Evolutionary conservation across 2,888 invertebrate genomes (phyloP), one percentile per base, ranked within the genome.

Genomic region (Andrena chrysosceles): DNA sequence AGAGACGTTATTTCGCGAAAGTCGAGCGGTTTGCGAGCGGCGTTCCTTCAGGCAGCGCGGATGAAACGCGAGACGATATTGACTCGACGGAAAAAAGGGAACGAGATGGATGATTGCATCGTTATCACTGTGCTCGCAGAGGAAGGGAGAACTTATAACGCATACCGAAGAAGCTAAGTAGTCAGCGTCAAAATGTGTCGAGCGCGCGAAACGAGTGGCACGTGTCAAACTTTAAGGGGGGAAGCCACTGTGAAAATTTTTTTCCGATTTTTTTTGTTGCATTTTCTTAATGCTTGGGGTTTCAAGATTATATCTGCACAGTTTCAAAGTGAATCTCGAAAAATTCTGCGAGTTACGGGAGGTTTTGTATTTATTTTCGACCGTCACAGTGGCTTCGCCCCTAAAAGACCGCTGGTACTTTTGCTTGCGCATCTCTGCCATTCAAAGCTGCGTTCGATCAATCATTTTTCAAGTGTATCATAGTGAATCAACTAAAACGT

Each of bases 1-100:
- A 16, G 49, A 72, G 63, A 79, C 67, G 87, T 80, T 86, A 80
- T 87, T 87, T 85, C 83, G 59, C 67, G 75, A 62, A 56, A 77
- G 52, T 62, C n/a, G 35, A 2, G 26, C 48, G 49, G 56, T 63
- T 68, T 10, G 68, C 54, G 73, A 52, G 20, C 52, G 42, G 42
- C 35, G 26, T 77, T 69, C 52, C 74, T 75, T 52, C 60, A 52
- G 35, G 66, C 59, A 6, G 33, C 29, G 16, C 42, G 56, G 20
- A 8, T 66, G 59, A 68, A 62, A 85, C 75, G 60, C 64, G 70
- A 76, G 72, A 54, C 63, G 48, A 60, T 77, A 63, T 76, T 73
- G 60, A 62, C 56, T 59, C 48, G 20, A 16, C 13, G 5, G 42
- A 54, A 13, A 20, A 16, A 23, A 20, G 16, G 16, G 33, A 10